Percentiles rank a stretch among this genome's conserved stretches.
phyloP scores from a whole-genome alignment of 2,888 invertebrate genomes.

The Xanthostigma xanthostigma region DNA sequence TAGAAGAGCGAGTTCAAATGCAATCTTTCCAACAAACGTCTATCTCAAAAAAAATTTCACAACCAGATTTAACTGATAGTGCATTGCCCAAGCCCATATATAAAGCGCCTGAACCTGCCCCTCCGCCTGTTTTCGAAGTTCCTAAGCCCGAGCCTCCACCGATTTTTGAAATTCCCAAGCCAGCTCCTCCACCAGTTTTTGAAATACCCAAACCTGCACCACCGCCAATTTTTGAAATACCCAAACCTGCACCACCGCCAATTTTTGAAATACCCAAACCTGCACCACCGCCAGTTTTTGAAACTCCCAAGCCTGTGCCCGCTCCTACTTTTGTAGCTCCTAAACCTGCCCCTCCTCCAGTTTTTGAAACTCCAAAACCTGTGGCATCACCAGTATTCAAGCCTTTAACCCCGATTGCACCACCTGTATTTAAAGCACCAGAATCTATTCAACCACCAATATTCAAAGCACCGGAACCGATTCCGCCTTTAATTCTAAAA shows the following conservation, averaged over 20 bases:
- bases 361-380: neutral
- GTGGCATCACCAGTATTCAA: conserved; percentile 21
- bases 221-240: conserved; percentile 7
- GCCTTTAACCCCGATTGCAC: conserved; percentile 11
- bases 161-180: neutral
- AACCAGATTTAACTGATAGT: no score
- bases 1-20: no score
- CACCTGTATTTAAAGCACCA: neutral
- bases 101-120: neutral
- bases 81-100: conserved; percentile 11
- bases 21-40: no score
- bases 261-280: neutral
- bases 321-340: conserved; percentile 7
- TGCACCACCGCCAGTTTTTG: conserved; percentile 14
- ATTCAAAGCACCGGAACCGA: conserved; percentile 18
- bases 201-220: conserved; percentile 12
- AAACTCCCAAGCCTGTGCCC: conserved; percentile 3
- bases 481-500: neutral
- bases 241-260: conserved; percentile 12
- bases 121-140: conserved; percentile 11
- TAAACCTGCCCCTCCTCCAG: conserved; percentile 16
- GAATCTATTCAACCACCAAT: conserved; percentile 15
- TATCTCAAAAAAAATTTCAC: no score
- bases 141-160: conserved; percentile 14
- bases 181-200: conserved; percentile 11